Evolutionary conservation across 2,888 invertebrate genomes (phyloP).

Genomic region (Sepiola atlantica): DNA sequence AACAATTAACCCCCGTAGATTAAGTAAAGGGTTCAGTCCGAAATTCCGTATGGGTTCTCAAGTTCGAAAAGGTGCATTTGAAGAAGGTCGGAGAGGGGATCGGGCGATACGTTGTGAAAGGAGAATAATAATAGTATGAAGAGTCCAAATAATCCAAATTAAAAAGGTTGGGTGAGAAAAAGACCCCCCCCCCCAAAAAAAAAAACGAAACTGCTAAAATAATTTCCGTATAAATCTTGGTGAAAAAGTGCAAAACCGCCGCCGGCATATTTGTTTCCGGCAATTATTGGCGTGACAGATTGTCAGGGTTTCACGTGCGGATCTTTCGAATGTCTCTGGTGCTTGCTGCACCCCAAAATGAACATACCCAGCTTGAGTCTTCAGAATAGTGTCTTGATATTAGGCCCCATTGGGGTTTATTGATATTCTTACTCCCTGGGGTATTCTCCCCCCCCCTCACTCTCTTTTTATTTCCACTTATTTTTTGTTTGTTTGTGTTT

Average conservation of each 20-base stretch:
- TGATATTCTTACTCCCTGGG: neutral
- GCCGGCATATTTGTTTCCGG: neutral
- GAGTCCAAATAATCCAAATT: no score
- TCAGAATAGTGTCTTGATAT: neutral
- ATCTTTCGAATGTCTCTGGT: neutral
- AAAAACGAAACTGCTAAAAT: no score
- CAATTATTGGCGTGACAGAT: neutral
- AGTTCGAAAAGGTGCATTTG: no score
- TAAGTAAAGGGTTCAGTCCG: no score
- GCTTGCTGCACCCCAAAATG: neutral
- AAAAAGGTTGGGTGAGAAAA: no score
- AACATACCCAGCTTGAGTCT: constrained; percentile 19
- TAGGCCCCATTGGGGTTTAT: neutral
- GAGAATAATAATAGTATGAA: no score
- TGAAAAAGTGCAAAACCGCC: neutral
- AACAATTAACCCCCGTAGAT: no score
- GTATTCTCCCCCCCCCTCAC: neutral
- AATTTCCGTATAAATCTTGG: no score
- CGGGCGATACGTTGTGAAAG: no score
- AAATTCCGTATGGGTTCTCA: no score
- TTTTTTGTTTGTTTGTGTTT: neutral
- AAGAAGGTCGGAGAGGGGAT: no score
- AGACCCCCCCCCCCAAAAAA: no score
- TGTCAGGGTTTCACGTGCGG: neutral
- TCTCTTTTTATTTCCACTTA: neutral